Base-by-base conservation (phyloP, 2,113 vertebrate species). In the Ranitomeya variabilis region DNA sequence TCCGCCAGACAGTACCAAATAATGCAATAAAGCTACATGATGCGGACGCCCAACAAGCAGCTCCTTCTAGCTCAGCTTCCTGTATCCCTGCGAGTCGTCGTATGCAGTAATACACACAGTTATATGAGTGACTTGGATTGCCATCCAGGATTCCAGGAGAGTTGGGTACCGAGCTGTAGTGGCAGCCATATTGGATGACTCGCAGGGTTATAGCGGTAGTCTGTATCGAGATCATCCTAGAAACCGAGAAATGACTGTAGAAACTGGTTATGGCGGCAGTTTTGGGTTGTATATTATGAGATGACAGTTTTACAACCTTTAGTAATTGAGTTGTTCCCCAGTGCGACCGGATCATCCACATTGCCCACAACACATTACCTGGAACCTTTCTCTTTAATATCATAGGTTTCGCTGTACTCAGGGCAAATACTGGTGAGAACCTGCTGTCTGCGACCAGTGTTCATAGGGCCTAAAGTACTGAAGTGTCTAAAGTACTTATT, bases 301-400 rank as follows among this genome's bases (percentile, higher is more conserved):
- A 9, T 73, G 87, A 88, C 87, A 88, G 67, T 8, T 89, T 89
- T 89, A 89, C 37, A 77, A 52, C 87, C 71, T 11, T 7, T 4
- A n/a, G 59, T 55, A 54, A 54, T 37, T 89, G 37, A 52, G 52
- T 13, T 26, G 87, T 69, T 77, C 55, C 71, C 87, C 87, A 5
- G 80, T 67, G 57, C 15, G 60, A 84, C 87, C 69, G 54, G 87
- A 60, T 89, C 71, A 52, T 84, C 87, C 67, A 74, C 87, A 89
- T 89, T 84, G 21, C 80, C 80, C 26, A 26, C 7, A 26, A 62
- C 8, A 26, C 57, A 37, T 26, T 19, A 31, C n/a, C 51, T 66
- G 45, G 31, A 37, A 57, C 80, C n/a, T 23, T 55, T 14, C 37
- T 12, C 54, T n/a, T 45, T 21, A 66, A 69, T 83, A 69, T 83